phyloP scores from a whole-genome alignment of 2,888 invertebrate species.

The Drosophila mettleri region DNA sequence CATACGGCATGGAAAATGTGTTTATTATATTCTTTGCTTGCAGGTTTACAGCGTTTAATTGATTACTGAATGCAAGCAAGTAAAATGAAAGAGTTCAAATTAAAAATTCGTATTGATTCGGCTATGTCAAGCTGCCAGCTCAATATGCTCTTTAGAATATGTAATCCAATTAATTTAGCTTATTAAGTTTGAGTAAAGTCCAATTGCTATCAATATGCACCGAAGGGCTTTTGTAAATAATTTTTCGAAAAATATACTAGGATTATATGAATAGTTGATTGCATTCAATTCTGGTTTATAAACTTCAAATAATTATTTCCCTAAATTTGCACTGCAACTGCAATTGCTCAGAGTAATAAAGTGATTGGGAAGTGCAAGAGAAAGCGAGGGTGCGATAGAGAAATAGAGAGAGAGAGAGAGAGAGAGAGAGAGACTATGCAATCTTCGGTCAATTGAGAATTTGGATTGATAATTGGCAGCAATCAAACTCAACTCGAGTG shows the following conservation, averaged over 20 bases:
- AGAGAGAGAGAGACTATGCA: neutral
- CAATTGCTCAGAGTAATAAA: too few relatives aligned
- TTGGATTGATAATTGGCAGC: constrained; percentile 72
- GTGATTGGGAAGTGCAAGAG: too few relatives aligned
- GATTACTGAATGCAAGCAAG: too few relatives aligned
- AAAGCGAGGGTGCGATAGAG: too few relatives aligned
- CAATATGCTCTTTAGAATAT: neutral
- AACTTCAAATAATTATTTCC: too few relatives aligned
- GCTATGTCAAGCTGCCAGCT: too few relatives aligned
- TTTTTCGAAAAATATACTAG: too few relatives aligned
- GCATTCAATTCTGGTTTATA: neutral
- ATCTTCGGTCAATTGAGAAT: constrained; percentile 33
- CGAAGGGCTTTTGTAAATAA: too few relatives aligned
- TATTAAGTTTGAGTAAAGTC: neutral
- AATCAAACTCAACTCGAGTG: constrained; percentile 46
- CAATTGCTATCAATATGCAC: neutral
- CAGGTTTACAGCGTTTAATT: neutral
- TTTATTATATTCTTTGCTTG: constrained; percentile 2
- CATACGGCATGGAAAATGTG: constrained; percentile 25
- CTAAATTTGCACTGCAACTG: neutral
- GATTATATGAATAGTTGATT: too few relatives aligned
- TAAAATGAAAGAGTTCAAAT: neutral
- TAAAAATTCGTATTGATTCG: neutral
- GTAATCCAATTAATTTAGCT: neutral
- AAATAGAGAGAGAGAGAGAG: neutral